phyloP scores from a whole-genome alignment of 2,113 vertebrate genomes.

The Struthidea cinerea region DNA sequence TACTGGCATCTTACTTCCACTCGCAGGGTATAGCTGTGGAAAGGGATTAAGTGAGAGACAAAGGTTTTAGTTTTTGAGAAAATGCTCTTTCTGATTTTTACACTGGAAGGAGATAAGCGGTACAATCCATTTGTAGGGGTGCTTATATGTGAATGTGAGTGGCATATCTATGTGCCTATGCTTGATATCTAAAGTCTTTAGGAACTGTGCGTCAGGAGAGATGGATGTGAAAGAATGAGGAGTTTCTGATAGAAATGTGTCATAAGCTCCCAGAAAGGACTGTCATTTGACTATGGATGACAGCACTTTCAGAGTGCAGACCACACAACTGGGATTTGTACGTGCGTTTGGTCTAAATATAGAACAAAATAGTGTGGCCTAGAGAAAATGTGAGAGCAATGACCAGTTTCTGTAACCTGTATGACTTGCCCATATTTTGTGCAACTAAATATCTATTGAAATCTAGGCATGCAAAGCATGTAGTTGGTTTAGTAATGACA shows the following conservation, averaged over 20 bases:
- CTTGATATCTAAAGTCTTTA: not conserved
- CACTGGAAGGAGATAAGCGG: not conserved
- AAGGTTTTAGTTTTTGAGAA: not conserved
- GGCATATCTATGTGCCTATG: not conserved
- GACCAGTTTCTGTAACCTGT: not conserved
- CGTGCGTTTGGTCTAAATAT: not conserved
- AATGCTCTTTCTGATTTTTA: not conserved
- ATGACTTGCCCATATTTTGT: constrained; percentile 52
- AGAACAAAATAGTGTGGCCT: constrained; percentile 19
- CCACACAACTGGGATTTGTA: not conserved
- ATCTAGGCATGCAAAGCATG: constrained; percentile 48
- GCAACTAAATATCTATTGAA: constrained; percentile 68
- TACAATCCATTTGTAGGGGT: not conserved
- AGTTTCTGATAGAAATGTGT: not conserved
- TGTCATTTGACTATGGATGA: not conserved
- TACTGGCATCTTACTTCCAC: not conserved
- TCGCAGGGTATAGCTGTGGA: not conserved
- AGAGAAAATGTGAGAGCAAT: constrained; percentile 27
- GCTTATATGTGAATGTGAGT: not conserved
- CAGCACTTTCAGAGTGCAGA: constrained; percentile 25
- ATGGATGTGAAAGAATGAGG: not conserved
- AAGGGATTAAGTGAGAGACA: not conserved
- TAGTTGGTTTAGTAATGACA: constrained; percentile 55
- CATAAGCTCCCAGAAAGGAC: not conserved
- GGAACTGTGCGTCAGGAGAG: not conserved